phyloP scores from a whole-genome alignment of 2,113 vertebrate genomes.

The Gasterosteus aculeatus region DNA sequence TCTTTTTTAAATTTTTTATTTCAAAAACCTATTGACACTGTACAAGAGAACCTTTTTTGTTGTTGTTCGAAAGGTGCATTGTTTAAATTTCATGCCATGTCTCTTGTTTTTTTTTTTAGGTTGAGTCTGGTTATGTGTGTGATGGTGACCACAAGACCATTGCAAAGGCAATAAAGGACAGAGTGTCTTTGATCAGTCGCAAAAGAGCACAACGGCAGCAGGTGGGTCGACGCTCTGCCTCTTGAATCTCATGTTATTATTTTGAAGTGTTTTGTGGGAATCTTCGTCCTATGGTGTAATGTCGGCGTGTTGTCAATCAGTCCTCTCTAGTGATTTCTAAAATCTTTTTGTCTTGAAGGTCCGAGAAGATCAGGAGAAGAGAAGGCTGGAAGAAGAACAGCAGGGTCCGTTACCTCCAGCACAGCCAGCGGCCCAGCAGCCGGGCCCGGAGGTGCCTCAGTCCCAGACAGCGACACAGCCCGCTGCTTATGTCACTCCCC shows the following conservation, averaged over 20 bases:
- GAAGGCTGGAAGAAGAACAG: constrained; percentile 86
- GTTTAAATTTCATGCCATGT: background rate
- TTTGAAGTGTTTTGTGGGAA: background rate
- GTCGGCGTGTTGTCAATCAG: background rate
- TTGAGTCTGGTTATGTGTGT: constrained; percentile 96
- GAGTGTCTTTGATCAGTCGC: constrained; percentile 93
- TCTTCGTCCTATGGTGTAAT: background rate
- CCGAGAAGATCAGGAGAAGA: constrained; percentile 92
- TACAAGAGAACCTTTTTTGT: no score
- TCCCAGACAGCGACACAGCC: constrained; percentile 52
- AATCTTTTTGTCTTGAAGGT: constrained; percentile 69
- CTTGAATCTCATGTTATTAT: background rate
- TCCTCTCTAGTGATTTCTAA: background rate
- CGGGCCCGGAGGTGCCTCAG: constrained; percentile 52
- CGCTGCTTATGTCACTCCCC: constrained; percentile 56
- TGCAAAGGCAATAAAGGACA: constrained; percentile 97
- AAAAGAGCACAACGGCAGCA: constrained; percentile 94
- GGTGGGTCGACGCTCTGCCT: constrained; percentile 56
- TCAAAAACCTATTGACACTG: background rate
- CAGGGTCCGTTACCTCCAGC: constrained; percentile 41
- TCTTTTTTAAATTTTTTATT: background rate
- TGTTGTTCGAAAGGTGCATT: background rate
- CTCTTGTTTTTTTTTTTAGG: constrained; percentile 78
- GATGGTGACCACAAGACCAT: constrained; percentile 98
- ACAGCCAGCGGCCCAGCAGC: constrained; percentile 76